Evolutionary conservation across 1,140 invertebrate species (phyloP).

Genomic region (Ladona fulva): DNA sequence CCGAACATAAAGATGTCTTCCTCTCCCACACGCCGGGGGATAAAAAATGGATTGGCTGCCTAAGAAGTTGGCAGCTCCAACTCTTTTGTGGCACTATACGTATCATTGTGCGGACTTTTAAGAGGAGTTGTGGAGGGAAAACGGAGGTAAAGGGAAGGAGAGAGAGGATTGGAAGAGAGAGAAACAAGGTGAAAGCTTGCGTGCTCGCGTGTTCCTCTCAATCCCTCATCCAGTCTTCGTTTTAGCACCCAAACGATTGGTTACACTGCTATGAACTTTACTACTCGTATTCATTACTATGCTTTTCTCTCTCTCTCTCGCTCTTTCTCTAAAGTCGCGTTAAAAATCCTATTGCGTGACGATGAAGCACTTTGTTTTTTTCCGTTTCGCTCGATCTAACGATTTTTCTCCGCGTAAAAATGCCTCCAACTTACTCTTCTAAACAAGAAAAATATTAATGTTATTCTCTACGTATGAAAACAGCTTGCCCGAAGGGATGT

Average conservation of each 20-base stretch:
- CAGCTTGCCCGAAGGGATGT: too few species aligned
- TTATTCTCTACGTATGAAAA: too few species aligned
- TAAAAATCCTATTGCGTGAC: conserved; percentile 3
- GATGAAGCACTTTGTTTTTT: neutral
- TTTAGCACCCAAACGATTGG: neutral
- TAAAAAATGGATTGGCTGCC: too few species aligned
- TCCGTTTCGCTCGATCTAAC: neutral
- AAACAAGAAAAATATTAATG: too few species aligned
- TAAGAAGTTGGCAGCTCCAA: too few species aligned
- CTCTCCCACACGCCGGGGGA: too few species aligned
- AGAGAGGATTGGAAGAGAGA: neutral
- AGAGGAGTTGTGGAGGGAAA: neutral
- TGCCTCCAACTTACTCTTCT: neutral
- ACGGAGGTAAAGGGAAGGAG: neutral
- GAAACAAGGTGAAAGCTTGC: neutral
- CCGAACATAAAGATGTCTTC: too few species aligned
- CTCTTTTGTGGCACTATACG: too few species aligned
- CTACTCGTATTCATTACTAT: neutral
- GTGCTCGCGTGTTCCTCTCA: neutral
- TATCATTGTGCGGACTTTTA: neutral
- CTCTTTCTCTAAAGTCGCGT: neutral
- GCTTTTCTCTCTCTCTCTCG: neutral
- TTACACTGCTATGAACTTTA: neutral
- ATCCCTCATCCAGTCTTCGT: neutral
- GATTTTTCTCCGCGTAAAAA: neutral